Conservation (phyloP, 2,797 vertebrate species). For the Onychomys leucogaster region DNA sequence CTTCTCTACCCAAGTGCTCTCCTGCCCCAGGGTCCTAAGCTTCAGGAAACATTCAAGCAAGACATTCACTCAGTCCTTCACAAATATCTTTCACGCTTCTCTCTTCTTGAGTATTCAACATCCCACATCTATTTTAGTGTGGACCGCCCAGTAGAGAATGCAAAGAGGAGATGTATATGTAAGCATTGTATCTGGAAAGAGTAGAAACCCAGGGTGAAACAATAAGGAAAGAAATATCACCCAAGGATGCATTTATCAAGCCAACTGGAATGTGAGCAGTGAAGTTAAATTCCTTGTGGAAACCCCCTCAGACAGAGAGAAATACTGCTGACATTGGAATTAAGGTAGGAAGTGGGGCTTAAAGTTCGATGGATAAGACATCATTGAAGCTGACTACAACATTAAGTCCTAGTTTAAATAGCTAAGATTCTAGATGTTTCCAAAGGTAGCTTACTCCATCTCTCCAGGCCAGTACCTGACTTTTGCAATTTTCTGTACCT, state of each 20-base stretch:
- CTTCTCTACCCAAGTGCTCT: neutral
- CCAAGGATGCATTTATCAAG: neutral
- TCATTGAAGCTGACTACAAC: neutral
- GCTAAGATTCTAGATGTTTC: neutral
- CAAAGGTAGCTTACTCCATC: neutral
- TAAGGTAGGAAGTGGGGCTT: neutral
- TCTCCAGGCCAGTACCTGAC: neutral
- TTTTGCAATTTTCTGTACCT: neutral
- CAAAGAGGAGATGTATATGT: constrained; percentile 26
- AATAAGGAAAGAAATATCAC: neutral
- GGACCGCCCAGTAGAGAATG: neutral
- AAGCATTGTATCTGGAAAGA: neutral
- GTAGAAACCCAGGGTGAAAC: neutral
- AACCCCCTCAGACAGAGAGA: neutral
- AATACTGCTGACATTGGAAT: neutral
- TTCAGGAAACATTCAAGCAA: neutral
- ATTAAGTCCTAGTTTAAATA: neutral
- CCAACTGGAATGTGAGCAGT: neutral
- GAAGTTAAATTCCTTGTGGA: neutral
- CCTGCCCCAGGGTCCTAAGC: neutral
- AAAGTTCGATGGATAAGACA: neutral
- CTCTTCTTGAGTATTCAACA: neutral
- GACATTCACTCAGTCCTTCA: neutral
- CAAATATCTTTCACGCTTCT: neutral
- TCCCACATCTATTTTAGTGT: neutral